A percentile compares a stretch with the other conserved stretches of the same genome.
Conservation (phyloP, 1,140 invertebrate genomes). For the Temnothorax longispinosus region DNA sequence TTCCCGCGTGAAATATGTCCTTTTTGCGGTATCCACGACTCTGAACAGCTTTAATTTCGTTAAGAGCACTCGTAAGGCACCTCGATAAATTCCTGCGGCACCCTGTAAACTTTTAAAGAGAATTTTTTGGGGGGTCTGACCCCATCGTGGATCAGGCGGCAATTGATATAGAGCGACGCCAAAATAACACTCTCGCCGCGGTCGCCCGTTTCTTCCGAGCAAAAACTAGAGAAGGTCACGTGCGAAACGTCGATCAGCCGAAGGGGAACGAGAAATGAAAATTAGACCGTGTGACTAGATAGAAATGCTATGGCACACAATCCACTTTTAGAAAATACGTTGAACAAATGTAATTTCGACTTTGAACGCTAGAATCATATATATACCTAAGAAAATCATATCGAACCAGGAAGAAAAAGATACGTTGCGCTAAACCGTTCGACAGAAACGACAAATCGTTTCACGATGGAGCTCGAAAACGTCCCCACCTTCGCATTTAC, state of each 20-base stretch:
- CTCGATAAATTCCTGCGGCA: conserved; percentile 68
- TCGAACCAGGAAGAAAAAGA: neutral
- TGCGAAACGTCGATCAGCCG: neutral
- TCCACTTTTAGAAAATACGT: neutral
- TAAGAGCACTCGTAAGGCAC: conserved; percentile 68
- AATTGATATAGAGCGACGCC: conserved; percentile 36
- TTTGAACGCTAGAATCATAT: neutral
- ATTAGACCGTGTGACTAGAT: conserved; percentile 4
- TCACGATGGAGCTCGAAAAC: neutral
- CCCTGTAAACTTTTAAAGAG: conserved; percentile 68
- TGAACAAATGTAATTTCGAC: conserved; percentile 3
- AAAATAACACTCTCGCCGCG: conserved; percentile 50
- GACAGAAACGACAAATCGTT: neutral
- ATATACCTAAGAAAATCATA: neutral
- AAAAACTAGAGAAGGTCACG: conserved; percentile 29
- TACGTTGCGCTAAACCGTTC: neutral
- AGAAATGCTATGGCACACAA: neutral
- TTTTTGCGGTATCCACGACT: conserved; percentile 19
- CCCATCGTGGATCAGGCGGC: conserved; percentile 55
- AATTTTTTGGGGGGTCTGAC: conserved; percentile 63
- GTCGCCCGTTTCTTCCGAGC: neutral
- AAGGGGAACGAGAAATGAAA: conserved; percentile 21
- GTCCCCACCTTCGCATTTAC: neutral
- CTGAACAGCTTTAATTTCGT: conserved; percentile 72
- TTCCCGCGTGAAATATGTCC: conserved; percentile 13